phyloP scores from a whole-genome alignment of 2,797 vertebrate species.

The Pipistrellus pipistrellus region DNA sequence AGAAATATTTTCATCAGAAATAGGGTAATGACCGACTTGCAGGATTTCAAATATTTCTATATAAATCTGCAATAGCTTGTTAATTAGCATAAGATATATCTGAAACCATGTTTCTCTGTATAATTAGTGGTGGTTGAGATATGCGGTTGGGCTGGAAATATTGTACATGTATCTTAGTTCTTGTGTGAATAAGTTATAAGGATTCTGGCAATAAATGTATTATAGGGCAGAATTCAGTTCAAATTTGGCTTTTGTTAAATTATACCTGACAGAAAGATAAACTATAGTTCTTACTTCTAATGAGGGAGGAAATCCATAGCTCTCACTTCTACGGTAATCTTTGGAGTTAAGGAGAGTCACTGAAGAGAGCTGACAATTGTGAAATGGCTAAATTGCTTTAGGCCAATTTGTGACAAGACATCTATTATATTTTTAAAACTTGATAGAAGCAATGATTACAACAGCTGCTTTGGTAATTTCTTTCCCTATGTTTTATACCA shows the following conservation, averaged over 20 bases:
- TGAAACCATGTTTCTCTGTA: constrained; percentile 31
- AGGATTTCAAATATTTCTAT: constrained; percentile 18
- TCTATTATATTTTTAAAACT: not conserved
- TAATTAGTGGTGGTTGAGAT: not conserved
- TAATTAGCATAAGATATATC: constrained; percentile 43
- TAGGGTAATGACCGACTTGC: not conserved
- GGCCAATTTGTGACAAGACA: not conserved
- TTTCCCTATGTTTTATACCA: not conserved
- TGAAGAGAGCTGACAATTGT: not conserved
- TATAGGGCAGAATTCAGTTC: not conserved
- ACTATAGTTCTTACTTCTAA: not conserved
- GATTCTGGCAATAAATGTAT: not conserved
- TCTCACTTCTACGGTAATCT: not conserved
- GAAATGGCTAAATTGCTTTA: not conserved
- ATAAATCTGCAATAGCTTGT: constrained; percentile 28
- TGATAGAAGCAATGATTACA: not conserved
- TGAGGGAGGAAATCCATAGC: not conserved
- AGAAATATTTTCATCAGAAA: constrained; percentile 49
- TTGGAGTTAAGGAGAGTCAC: not conserved
- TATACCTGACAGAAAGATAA: not conserved
- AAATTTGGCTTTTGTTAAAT: not conserved
- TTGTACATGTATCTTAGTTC: not conserved
- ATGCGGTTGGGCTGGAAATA: not conserved
- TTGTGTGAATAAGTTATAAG: not conserved
- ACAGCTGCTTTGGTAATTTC: not conserved